These are phyloP conservation scores for Alligator sinensis DNA, from an alignment of 2,113 vertebrate genomes.

Conservation along the genomic window DNA sequence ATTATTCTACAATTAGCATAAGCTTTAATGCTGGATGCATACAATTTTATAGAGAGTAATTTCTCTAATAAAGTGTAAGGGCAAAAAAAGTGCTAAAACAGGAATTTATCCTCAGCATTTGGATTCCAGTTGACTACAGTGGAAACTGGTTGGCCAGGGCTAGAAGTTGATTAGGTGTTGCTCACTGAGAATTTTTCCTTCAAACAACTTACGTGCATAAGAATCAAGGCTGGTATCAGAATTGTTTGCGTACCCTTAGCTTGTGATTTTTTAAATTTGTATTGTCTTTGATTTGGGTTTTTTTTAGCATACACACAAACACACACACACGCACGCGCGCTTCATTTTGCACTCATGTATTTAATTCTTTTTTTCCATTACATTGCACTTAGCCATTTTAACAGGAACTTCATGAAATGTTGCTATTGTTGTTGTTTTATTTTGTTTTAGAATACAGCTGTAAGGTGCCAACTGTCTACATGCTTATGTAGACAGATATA, in stretches of 20 bases:
- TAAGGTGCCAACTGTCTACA: conserved; percentile 34
- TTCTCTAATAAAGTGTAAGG: neutral
- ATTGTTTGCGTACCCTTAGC: neutral
- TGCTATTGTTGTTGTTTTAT: neutral
- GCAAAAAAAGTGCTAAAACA: neutral
- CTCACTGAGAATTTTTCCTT: neutral
- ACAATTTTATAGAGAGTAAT: conserved; percentile 2
- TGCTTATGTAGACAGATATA: conserved; percentile 32
- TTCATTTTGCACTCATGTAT: too few relatives aligned
- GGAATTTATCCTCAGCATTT: neutral
- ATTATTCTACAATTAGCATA: neutral
- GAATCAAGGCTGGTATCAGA: neutral
- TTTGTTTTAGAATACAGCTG: conserved; percentile 33
- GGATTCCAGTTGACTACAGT: neutral
- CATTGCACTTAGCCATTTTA: neutral
- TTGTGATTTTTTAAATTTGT: neutral
- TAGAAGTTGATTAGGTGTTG: neutral
- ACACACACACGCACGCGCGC: too few relatives aligned
- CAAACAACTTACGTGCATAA: neutral
- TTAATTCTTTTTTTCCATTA: neutral
- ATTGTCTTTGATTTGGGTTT: neutral
- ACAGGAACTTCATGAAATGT: neutral
- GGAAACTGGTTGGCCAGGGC: neutral
- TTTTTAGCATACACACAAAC: neutral
- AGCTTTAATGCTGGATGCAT: neutral